Evolutionary conservation across 1,140 invertebrate species (phyloP).

Genomic region (Eurytemora carolleeae): DNA sequence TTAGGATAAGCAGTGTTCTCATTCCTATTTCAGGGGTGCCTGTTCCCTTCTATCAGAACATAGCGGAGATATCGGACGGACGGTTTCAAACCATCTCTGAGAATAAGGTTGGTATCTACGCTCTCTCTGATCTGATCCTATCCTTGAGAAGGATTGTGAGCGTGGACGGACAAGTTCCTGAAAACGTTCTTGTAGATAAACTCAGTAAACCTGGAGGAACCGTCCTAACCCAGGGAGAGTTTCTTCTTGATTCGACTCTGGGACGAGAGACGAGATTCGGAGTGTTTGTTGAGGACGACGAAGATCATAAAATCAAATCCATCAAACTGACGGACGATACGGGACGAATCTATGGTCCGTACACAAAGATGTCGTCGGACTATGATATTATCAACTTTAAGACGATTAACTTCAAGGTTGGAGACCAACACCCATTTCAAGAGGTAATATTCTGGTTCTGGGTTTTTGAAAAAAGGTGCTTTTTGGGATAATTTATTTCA

Average conservation of each 20-base stretch:
- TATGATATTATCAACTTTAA: conserved; percentile 13
- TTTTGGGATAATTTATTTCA: too few species aligned
- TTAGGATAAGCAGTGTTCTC: conserved; percentile 5
- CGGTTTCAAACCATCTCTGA: too few species aligned
- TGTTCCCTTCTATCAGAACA: neutral
- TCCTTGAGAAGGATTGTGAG: too few species aligned
- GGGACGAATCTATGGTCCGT: conserved; percentile 10
- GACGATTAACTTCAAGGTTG: conserved; percentile 8
- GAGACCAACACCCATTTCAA: neutral
- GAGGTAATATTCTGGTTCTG: neutral
- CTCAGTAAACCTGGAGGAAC: too few species aligned
- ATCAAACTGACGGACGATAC: conserved; percentile 5
- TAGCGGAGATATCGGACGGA: too few species aligned
- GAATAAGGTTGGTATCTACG: too few species aligned
- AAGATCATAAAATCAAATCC: conserved; percentile 12
- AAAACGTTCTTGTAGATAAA: too few species aligned
- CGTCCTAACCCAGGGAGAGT: neutral
- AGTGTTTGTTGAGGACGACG: conserved; percentile 7
- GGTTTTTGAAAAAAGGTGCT: too few species aligned
- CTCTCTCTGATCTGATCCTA: too few species aligned
- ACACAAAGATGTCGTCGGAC: conserved; percentile 5
- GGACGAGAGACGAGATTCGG: conserved; percentile 8
- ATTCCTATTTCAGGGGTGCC: neutral
- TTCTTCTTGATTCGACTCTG: conserved; percentile 2
- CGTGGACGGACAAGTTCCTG: too few species aligned